phyloP scores from a whole-genome alignment of 2,888 invertebrate species.

The Chironomus riparius region DNA sequence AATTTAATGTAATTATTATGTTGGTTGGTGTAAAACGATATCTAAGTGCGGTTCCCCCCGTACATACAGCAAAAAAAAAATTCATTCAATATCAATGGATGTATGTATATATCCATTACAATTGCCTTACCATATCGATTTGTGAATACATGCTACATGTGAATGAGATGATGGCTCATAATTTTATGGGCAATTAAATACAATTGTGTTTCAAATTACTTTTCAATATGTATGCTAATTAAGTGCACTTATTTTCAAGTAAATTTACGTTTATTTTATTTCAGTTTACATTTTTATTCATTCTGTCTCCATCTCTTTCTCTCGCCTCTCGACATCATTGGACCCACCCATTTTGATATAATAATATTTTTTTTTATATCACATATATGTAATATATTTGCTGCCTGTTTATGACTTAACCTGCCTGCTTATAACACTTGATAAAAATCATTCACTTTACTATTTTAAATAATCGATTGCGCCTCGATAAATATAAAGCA shows the following conservation, averaged over 20 bases:
- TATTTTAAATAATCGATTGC: background rate
- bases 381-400: background rate
- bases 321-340: background rate
- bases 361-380: background rate
- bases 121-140: background rate
- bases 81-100: background rate
- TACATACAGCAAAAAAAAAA: background rate
- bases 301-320: no score
- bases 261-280: no score
- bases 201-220: slow-evolving; percentile 24
- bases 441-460: slow-evolving; percentile 1
- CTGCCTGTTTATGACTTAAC: background rate
- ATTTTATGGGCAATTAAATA: slow-evolving; percentile 27
- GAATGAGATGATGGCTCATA: slow-evolving; percentile 1
- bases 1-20: background rate
- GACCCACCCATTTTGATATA: background rate
- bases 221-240: slow-evolving; percentile 22
- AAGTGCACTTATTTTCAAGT: background rate
- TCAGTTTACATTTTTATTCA: no score
- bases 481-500: background rate
- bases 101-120: no score
- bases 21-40: slow-evolving; percentile 22
- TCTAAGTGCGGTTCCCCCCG: slow-evolving; percentile 22
- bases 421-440: background rate
- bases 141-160: background rate